Evolutionary conservation across 2,888 invertebrate genomes (phyloP), one percentile per base, ranked within the genome.

Genomic region (Rhamnusium bicolor): DNA sequence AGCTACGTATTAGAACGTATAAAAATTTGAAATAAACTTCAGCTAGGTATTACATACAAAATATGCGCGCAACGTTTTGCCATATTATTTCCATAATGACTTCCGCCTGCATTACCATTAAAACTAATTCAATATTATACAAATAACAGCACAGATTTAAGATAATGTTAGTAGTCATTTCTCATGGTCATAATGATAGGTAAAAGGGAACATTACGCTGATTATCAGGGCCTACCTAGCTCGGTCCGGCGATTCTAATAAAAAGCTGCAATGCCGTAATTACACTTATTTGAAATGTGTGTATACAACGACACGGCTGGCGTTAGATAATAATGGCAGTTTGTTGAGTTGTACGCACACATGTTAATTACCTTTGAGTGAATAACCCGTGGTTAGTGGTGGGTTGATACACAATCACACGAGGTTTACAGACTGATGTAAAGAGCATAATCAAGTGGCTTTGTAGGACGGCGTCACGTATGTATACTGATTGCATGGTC

Each of bases 321-420:
- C 66, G 61, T 66, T 61, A 56, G 53, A 66, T 12, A 46, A 58
- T 65, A 53, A 61, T 71, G 53, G 66, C 71, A 24, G 58, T 71
- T 71, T 71, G 66, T 61, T 66, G 71, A 46, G 49, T 65, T 54
- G 70, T 71, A 71, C 54, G 40, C 29, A 49, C 21, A 70, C 63
- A 65, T 21, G 70, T 56, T 56, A 51, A 71, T 60, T 71, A 66
- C 32, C 66, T 60, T 56, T 46, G 46, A 16, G 65, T 56, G 67
- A 56, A 67, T 67, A 67, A 46, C 67, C 56, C 56, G 27, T 56
- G 56, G 56, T 67, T 67, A 56, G 40, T 32, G 54, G 67, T 40
- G 40, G 65, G 65, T 49, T 19, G 65, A 53, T n/a, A 32, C 40
- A 53, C 56, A 21, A 67, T 56, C 67, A 46, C 46, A 32, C 56